A percentile compares a stretch with the other conserved stretches of the same genome.
Conservation (phyloP, 2,797 vertebrate genomes). For the Sebastolobus alascanus region DNA sequence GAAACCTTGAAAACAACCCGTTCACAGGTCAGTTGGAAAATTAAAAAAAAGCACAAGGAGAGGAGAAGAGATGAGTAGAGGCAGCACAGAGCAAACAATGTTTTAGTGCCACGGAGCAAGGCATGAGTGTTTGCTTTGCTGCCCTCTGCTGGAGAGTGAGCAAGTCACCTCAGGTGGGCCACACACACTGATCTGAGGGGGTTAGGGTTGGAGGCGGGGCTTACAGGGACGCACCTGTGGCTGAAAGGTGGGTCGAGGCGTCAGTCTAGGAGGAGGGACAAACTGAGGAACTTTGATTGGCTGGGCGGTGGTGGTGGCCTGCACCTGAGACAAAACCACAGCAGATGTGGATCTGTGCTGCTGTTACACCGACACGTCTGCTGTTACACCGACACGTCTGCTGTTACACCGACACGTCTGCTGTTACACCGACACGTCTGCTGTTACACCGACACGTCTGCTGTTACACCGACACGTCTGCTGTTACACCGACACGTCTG, state of each 20-base stretch:
- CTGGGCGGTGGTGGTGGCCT: slow-evolving; percentile 93
- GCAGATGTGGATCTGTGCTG: slow-evolving; percentile 69
- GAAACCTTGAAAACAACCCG: slow-evolving; percentile 53
- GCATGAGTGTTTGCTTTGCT: slow-evolving; percentile 75
- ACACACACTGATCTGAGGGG: slow-evolving; percentile 73
- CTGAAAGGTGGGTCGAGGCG: slow-evolving; percentile 97
- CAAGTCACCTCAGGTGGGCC: slow-evolving; percentile 70
- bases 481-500: background rate
- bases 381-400: background rate
- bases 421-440: background rate
- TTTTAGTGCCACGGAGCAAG: slow-evolving; percentile 79
- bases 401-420: slow-evolving; percentile 11
- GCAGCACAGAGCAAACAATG: slow-evolving; percentile 75
- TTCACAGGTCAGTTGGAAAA: slow-evolving; percentile 64
- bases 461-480: background rate
- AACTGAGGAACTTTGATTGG: slow-evolving; percentile 99
- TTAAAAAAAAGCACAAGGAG: slow-evolving; percentile 68
- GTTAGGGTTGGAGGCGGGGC: slow-evolving; percentile 76
- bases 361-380: background rate
- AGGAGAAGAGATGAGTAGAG: slow-evolving; percentile 71
- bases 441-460: background rate
- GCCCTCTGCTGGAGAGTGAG: slow-evolving; percentile 79
- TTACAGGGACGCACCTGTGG: slow-evolving; percentile 93
- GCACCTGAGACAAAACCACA: slow-evolving; percentile 94
- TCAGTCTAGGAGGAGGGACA: slow-evolving; percentile 99